Conservation (phyloP, 2,797 vertebrate genomes). For the Picus viridis region DNA sequence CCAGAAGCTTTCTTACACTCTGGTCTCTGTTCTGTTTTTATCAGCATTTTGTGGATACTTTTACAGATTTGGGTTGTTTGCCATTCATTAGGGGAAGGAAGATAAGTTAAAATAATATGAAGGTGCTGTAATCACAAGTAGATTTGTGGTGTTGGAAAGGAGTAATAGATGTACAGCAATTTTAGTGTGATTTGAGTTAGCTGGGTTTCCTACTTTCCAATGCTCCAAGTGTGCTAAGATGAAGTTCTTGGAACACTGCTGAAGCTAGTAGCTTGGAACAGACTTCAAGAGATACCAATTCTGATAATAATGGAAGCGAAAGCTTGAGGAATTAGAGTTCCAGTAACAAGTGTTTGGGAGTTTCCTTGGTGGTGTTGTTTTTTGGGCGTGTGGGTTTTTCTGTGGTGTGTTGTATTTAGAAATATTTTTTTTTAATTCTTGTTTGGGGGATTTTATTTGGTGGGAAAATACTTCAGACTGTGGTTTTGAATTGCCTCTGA, state of each 20-base stretch:
- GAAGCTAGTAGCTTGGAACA: background rate
- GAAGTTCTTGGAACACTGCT: background rate
- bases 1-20: background rate
- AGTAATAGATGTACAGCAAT: fast-evolving
- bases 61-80: background rate
- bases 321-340: background rate
- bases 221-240: background rate
- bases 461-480: background rate
- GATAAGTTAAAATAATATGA: background rate
- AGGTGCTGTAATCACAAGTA: background rate
- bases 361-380: background rate
- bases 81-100: background rate
- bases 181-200: background rate
- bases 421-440: background rate
- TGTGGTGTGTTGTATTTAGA: no score
- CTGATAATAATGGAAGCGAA: background rate
- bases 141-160: background rate
- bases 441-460: background rate
- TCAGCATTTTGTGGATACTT: background rate
- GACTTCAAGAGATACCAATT: background rate
- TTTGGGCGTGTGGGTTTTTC: no score
- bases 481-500: background rate
- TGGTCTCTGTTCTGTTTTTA: background rate
- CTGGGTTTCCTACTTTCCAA: background rate
- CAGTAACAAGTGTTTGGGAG: background rate